Base-by-base conservation (phyloP, 1,140 invertebrate species). In the Hesperophylax magnus region DNA sequence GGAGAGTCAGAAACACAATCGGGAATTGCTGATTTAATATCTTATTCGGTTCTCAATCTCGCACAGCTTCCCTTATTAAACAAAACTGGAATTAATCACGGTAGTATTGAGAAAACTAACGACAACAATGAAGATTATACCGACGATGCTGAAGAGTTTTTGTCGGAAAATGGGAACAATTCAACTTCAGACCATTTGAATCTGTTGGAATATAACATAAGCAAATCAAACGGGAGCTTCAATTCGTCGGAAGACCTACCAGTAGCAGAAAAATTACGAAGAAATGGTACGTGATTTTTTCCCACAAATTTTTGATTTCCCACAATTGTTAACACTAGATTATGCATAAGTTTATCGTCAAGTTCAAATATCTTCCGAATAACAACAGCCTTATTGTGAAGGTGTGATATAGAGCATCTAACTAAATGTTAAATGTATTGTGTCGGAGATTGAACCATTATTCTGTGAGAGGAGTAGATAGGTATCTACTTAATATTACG, bases 231-330 rank as follows among this genome's bases (percentile, higher is more conserved):
- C 86, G 87, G 9, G 67, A 85, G 75, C 69, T 17, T 81, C 81
- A 3, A 75, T 86, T 27, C 84, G 56, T 22, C 82, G 86, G 18
- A 80, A 87, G 52, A 86, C 86, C 0, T 47, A 79, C 0, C 86
- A 86, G 1, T 78, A 84, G 1, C 85, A 86, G 74, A 88, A 87
- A 71, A 84, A 86, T 24, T 85, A 85, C 0, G 20, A 81, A 18
- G 67, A 47, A 0, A 52, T 84, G 7, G 78, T 81, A 17, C 86
- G 88, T 8, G 83, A 85, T 47, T 18, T 58, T 22, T 58, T 58
- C n/a, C 20, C 20, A 58, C n/a, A n/a, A 20, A 58, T 5, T 7
- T 58, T 5, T 58, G 20, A 58, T 58, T 14, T 47, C 39, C 11
- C 39, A 47, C 39, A 47, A 47, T 47, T 47, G 39, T 47, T 47